Percentiles rank a stretch among this genome's conserved stretches.
These are phyloP conservation scores for Gambusia holbrooki DNA, from an alignment of 2,113 vertebrate genomes.

Conservation along the genomic window DNA sequence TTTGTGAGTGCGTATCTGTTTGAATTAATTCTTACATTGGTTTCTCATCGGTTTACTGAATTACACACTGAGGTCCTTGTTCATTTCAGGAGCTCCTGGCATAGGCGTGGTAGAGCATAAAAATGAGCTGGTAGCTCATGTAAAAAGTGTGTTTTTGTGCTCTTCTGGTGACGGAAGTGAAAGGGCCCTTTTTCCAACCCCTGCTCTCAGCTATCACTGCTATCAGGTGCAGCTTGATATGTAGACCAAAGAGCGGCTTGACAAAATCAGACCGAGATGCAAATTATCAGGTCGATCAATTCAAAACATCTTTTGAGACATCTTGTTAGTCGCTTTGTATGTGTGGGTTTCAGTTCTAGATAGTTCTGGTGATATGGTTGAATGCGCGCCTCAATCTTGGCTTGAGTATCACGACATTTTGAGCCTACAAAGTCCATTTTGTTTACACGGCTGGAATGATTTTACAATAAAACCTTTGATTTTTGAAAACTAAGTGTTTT, in stretches of 20 bases:
- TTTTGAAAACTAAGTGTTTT: too few species aligned
- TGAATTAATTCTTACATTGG: conserved; percentile 35
- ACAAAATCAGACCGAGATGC: not conserved
- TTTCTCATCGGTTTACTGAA: conserved; percentile 9
- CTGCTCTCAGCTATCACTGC: conserved; percentile 10
- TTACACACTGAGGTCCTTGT: conserved; percentile 51
- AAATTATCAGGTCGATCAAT: not conserved
- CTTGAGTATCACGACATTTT: too few species aligned
- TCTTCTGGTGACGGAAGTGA: conserved; percentile 58
- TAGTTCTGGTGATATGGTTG: too few species aligned
- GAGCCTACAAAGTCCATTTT: too few species aligned
- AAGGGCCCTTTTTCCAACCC: conserved; percentile 53
- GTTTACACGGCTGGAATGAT: too few species aligned
- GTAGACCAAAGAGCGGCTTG: not conserved
- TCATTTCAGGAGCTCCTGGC: conserved; percentile 36
- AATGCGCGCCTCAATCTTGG: too few species aligned
- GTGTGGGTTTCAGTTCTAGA: not conserved
- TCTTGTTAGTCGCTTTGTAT: not conserved
- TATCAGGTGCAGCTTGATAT: conserved; percentile 66
- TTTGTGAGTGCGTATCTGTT: conserved; percentile 2
- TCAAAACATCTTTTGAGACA: not conserved
- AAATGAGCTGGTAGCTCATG: conserved; percentile 64
- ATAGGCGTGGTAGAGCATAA: conserved; percentile 58
- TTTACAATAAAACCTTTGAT: too few species aligned
- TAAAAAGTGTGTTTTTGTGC: conserved; percentile 63